A percentile compares a stretch with the other conserved stretches of the same genome.
phyloP scores from a whole-genome alignment of 2,797 vertebrate genomes.

The Fundulus diaphanus region DNA sequence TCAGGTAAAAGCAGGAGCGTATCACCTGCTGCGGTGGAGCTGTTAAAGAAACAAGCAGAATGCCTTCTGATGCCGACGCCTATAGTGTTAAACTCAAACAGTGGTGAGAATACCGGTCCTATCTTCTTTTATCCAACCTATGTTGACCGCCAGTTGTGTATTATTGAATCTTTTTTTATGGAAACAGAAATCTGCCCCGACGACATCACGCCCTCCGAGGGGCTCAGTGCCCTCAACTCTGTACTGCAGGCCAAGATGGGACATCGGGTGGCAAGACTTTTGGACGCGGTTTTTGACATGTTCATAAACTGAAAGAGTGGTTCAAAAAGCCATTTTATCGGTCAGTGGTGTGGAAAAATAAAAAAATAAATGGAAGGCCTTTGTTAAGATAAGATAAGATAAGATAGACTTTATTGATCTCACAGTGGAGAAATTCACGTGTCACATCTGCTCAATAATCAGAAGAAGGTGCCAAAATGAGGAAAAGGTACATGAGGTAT shows the following conservation, averaged over 20 bases:
- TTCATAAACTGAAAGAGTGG: slow-evolving; percentile 58
- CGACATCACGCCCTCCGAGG: slow-evolving; percentile 26
- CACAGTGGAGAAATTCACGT: too few species aligned
- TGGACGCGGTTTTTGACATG: slow-evolving; percentile 64
- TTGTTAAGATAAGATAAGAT: too few species aligned
- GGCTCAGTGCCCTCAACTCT: slow-evolving; percentile 43
- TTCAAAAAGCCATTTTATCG: not conserved
- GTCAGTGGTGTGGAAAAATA: too few species aligned
- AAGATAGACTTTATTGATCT: too few species aligned
- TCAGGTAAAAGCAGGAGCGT: slow-evolving; percentile 56
- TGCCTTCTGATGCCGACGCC: slow-evolving; percentile 57
- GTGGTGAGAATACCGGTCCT: slow-evolving; percentile 32
- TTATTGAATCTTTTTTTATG: slow-evolving; percentile 10
- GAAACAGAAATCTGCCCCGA: slow-evolving; percentile 64
- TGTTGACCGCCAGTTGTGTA: not conserved
- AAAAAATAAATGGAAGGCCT: too few species aligned
- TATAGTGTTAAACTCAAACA: slow-evolving; percentile 39
- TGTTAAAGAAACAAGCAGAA: slow-evolving; percentile 56
- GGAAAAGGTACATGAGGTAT: too few species aligned
- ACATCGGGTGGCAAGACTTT: slow-evolving; percentile 42
- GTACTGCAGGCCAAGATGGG: slow-evolving; percentile 48
- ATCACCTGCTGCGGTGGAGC: slow-evolving; percentile 35
- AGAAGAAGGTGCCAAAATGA: too few species aligned
- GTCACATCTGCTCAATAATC: too few species aligned
- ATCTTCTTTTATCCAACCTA: not conserved